phyloP scores from a whole-genome alignment of 2,797 vertebrate genomes.

The Paramormyrops hopkinsi region DNA sequence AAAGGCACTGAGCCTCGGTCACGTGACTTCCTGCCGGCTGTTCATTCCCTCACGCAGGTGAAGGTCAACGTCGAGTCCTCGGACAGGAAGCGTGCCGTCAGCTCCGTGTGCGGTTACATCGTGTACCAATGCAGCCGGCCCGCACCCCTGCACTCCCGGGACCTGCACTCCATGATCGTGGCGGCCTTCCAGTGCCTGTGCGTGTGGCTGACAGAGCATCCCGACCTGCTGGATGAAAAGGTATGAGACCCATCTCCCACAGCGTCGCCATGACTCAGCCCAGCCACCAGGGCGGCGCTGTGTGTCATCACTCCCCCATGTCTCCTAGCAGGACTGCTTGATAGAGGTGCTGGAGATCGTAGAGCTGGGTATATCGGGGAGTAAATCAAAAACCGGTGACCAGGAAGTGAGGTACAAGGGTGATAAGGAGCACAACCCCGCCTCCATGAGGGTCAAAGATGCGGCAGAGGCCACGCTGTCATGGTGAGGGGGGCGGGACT shows the following conservation, averaged over 20 bases:
- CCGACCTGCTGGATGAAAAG: constrained; percentile 84
- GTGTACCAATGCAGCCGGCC: constrained; percentile 87
- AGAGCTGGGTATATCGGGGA: constrained; percentile 87
- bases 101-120: constrained; percentile 79
- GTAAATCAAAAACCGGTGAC: constrained; percentile 77
- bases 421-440: constrained; percentile 84
- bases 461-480: constrained; percentile 85
- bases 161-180: constrained; percentile 91
- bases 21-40: background rate
- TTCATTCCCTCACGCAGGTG: constrained; percentile 58
- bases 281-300: background rate
- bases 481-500: constrained; percentile 63
- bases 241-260: constrained; percentile 42
- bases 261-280: background rate
- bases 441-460: constrained; percentile 88
- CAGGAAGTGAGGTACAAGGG: constrained; percentile 81
- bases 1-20: background rate
- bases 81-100: constrained; percentile 71
- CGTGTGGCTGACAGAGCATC: constrained; percentile 82
- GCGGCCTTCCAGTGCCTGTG: constrained; percentile 88
- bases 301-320: background rate
- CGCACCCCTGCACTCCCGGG: constrained; percentile 81
- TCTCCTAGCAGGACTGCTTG: constrained; percentile 72
- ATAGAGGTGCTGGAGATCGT: constrained; percentile 88
- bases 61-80: constrained; percentile 68